Evolutionary conservation across 2,113 vertebrate genomes (phyloP).

Genomic region (Gulo gulo): DNA sequence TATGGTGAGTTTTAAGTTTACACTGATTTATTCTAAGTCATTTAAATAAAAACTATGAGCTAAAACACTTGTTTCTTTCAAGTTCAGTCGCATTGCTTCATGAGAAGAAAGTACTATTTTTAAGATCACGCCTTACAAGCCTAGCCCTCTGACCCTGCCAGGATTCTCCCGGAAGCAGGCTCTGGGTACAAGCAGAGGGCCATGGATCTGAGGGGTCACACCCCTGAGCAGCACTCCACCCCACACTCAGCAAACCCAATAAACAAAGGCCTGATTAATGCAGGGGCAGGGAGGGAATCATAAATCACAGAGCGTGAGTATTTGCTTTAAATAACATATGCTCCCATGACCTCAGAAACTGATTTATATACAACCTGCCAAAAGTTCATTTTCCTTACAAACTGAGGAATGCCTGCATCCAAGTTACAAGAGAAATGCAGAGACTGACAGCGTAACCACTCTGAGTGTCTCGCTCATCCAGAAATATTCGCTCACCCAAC

Average conservation of each 20-base stretch:
- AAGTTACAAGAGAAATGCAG: neutral
- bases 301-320: neutral
- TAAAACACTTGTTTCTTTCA: neutral
- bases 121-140: neutral
- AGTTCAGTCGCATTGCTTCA: neutral
- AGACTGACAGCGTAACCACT: no score
- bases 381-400: neutral
- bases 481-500: neutral
- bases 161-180: conserved; percentile 3
- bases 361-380: neutral
- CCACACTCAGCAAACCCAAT: neutral
- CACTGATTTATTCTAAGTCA: conserved; percentile 10
- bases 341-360: neutral
- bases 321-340: neutral
- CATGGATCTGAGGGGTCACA: no score
- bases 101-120: neutral
- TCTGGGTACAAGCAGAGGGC: neutral
- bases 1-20: neutral
- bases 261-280: neutral
- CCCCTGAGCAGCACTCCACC: neutral
- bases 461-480: neutral
- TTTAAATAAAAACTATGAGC: conserved; percentile 16
- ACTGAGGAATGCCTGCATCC: neutral
- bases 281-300: no score
- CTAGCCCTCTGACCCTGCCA: neutral